Evolutionary conservation across 1,140 invertebrate species (phyloP).

Genomic region (Thrips palmi): DNA sequence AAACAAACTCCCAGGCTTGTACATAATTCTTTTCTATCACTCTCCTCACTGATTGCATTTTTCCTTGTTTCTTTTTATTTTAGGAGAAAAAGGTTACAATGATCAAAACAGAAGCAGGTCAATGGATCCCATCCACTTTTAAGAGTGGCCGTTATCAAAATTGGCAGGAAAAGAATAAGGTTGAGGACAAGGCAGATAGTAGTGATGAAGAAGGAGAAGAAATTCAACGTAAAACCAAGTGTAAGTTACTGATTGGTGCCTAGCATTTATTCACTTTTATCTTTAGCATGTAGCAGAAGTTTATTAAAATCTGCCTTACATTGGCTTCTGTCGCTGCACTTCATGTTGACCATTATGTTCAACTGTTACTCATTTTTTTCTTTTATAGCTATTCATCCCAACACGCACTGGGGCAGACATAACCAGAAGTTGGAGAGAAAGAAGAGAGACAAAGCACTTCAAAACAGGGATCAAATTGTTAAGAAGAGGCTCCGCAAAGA

Average conservation of each 20-base stretch:
- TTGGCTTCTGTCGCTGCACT: background rate
- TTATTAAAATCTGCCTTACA: background rate
- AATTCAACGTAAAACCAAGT: slow-evolving; percentile 11
- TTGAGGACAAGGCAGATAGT: slow-evolving; percentile 34
- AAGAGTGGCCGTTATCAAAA: slow-evolving; percentile 75
- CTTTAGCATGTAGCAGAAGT: background rate
- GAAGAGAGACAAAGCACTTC: slow-evolving; percentile 11
- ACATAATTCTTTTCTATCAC: slow-evolving; percentile 10
- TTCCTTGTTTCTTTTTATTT: slow-evolving; percentile 13
- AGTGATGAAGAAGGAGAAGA: slow-evolving; percentile 37
- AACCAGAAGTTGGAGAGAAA: slow-evolving; percentile 15
- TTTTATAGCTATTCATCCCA: slow-evolving; percentile 11
- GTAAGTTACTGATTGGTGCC: background rate
- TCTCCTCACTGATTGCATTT: slow-evolving; percentile 4
- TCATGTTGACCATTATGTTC: background rate
- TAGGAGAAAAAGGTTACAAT: slow-evolving; percentile 45
- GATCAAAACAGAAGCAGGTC: slow-evolving; percentile 88
- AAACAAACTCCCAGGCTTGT: background rate
- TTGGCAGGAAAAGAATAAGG: slow-evolving; percentile 72
- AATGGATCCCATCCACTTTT: slow-evolving; percentile 83
- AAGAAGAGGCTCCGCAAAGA: too few relatives aligned
- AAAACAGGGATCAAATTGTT: too few relatives aligned
- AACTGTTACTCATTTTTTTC: too few relatives aligned
- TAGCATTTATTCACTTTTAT: background rate
- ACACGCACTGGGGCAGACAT: slow-evolving; percentile 17